Evolutionary conservation across 2,113 vertebrate genomes (phyloP).

Genomic region (Ivindomyrus marchei): DNA sequence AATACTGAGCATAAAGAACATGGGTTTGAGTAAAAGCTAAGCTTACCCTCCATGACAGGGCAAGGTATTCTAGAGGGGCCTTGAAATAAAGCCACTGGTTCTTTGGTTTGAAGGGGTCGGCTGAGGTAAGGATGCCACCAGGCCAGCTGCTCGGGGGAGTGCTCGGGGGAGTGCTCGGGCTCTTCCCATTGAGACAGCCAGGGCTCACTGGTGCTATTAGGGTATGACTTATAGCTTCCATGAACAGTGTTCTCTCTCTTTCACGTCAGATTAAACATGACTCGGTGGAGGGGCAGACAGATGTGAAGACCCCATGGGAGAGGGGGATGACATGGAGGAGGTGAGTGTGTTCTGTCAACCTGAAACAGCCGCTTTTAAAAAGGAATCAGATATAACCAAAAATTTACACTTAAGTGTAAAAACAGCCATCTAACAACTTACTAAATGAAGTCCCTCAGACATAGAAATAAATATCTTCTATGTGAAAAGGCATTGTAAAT

Average conservation of each 20-base stretch:
- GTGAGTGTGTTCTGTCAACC: constrained; percentile 13
- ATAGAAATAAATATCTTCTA: background rate
- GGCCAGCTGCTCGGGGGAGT: background rate
- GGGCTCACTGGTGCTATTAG: background rate
- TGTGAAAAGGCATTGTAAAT: background rate
- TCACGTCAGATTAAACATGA: constrained; percentile 25
- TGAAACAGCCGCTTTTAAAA: background rate
- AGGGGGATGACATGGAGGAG: constrained; percentile 24
- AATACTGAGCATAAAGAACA: background rate
- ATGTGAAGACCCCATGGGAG: constrained; percentile 19
- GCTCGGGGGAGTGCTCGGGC: background rate
- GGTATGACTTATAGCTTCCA: background rate
- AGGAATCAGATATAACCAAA: background rate
- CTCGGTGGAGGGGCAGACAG: background rate
- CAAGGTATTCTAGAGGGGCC: background rate
- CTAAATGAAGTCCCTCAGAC: background rate
- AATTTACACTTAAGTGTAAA: background rate
- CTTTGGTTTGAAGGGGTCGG: background rate
- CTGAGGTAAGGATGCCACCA: background rate
- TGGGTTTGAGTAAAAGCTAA: background rate
- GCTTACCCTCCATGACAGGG: background rate
- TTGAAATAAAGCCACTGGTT: background rate
- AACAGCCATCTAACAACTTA: background rate
- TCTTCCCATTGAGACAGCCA: background rate
- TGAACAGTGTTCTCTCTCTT: background rate